A percentile compares a stretch with the other conserved stretches of the same genome.
Evolutionary conservation across 1,140 invertebrate genomes (phyloP).

Genomic region (Drosophila prosaltans): DNA sequence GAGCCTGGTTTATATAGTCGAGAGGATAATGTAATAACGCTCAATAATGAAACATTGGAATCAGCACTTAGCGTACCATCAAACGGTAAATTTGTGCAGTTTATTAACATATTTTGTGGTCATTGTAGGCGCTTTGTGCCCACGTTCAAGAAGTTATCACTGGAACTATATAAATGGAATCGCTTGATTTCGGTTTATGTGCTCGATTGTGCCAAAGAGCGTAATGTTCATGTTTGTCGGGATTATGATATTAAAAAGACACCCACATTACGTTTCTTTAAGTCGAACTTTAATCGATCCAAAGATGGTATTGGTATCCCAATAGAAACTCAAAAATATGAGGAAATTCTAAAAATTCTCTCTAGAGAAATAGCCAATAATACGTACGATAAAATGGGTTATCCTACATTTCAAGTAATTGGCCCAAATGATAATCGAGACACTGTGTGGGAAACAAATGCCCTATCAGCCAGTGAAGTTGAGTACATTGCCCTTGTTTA

Average conservation of each 20-base stretch:
- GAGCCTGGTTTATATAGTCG: constrained; percentile 85
- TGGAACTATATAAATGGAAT: constrained; percentile 85
- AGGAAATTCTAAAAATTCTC: constrained; percentile 19
- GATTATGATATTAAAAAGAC: not conserved
- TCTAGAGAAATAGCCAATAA: constrained; percentile 28
- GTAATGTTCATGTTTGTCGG: constrained; percentile 86
- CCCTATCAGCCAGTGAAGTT: no score
- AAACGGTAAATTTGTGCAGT: constrained; percentile 87
- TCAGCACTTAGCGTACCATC: not conserved
- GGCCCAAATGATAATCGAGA: not conserved
- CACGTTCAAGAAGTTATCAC: constrained; percentile 89
- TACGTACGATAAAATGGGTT: not conserved
- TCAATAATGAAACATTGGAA: constrained; percentile 55
- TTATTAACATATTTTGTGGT: constrained; percentile 95
- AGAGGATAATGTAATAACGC: constrained; percentile 85
- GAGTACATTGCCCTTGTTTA: constrained; percentile 33
- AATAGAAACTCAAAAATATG: constrained; percentile 13
- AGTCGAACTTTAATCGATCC: not conserved
- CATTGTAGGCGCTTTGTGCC: constrained; percentile 92
- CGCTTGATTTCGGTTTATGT: constrained; percentile 84
- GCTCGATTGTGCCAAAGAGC: constrained; percentile 89
- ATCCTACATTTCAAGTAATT: constrained; percentile 33
- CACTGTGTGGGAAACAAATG: not conserved
- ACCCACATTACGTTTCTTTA: constrained; percentile 9
- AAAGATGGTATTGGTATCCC: constrained; percentile 25